These are phyloP conservation scores for Caenorhabditis doughertyi DNA, from an alignment of 2,888 invertebrate species.

Conservation along the genomic window DNA sequence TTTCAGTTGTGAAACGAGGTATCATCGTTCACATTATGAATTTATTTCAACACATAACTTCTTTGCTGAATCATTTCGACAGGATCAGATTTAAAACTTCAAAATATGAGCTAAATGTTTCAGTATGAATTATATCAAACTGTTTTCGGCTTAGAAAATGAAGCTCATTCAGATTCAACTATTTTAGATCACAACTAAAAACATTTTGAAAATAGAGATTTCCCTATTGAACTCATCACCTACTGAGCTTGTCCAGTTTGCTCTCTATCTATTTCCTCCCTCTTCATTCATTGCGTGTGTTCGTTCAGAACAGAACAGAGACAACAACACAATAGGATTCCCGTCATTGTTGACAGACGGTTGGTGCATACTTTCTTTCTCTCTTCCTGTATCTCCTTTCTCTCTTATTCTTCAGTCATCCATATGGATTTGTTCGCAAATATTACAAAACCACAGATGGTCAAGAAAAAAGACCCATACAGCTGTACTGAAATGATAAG, in stretches of 20 bases:
- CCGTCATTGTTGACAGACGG: constrained; percentile 46
- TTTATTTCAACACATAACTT: no score
- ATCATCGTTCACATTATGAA: no score
- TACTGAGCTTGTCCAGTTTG: constrained; percentile 16
- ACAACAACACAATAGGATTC: constrained; percentile 27
- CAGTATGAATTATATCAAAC: no score
- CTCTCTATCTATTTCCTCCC: constrained; percentile 10
- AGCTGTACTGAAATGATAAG: neutral
- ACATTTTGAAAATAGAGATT: neutral
- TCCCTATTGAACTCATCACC: neutral
- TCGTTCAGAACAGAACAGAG: constrained; percentile 27
- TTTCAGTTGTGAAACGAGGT: no score
- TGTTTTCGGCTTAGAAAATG: no score
- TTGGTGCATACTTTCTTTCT: constrained; percentile 24
- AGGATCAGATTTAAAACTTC: no score
- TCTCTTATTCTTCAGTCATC: constrained; percentile 15
- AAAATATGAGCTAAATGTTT: no score
- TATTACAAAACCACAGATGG: constrained; percentile 13
- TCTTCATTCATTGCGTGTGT: constrained; percentile 11
- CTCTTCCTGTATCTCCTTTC: constrained; percentile 30
- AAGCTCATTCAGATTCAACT: no score
- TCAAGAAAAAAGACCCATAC: neutral
- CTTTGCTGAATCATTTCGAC: no score
- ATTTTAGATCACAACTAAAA: no score
- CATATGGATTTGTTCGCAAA: constrained; percentile 35